phyloP scores from a whole-genome alignment of 2,113 vertebrate genomes.

The Camarhynchus parvulus region DNA sequence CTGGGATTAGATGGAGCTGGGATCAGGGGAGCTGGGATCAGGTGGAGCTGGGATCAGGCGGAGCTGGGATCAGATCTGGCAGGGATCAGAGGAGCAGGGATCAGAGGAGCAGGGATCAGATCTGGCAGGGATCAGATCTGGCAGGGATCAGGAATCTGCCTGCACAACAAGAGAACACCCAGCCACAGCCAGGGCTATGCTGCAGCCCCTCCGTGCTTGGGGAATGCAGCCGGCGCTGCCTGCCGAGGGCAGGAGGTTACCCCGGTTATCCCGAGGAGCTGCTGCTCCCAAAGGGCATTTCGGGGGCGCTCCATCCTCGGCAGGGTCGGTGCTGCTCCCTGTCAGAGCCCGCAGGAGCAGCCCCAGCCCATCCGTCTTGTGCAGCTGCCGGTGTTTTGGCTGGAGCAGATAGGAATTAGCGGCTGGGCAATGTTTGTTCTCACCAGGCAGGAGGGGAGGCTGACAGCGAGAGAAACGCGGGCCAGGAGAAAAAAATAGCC shows the following conservation, averaged over 20 bases:
- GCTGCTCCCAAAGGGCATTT: neutral
- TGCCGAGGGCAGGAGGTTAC: neutral
- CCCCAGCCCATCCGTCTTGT: neutral
- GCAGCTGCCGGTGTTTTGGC: conserved; percentile 42
- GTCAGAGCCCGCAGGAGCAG: neutral
- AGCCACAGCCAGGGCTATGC: neutral
- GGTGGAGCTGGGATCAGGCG: neutral
- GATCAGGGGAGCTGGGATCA: neutral
- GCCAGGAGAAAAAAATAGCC: conserved; percentile 1
- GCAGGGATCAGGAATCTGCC: neutral
- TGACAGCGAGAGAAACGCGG: neutral
- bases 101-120: neutral
- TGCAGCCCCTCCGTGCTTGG: neutral
- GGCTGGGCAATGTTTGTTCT: conserved; percentile 22
- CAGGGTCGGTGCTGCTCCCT: neutral
- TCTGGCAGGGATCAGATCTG: neutral
- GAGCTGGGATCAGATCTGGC: neutral
- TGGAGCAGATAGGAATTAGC: neutral
- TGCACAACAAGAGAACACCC: neutral
- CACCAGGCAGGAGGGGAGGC: conserved; percentile 5
- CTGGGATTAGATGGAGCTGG: neutral
- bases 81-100: neutral
- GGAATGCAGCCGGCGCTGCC: neutral
- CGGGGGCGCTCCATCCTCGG: neutral
- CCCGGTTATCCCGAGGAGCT: neutral